These are phyloP conservation scores for Sinotaia quadrata DNA, from an alignment of 2,888 invertebrate species.

Conservation along the genomic window DNA sequence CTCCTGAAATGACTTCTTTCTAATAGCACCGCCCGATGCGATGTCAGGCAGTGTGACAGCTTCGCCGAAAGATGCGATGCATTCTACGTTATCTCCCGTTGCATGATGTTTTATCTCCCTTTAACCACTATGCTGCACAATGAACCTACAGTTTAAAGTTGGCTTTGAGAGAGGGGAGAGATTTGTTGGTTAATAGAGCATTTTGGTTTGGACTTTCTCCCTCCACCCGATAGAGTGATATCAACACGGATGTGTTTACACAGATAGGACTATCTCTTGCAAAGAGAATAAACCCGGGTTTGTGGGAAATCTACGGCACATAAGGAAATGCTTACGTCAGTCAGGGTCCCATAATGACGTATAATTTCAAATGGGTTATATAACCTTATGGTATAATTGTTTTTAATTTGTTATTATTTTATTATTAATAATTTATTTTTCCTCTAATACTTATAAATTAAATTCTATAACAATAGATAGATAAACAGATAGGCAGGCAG, in stretches of 20 bases:
- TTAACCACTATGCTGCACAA: slow-evolving; percentile 11
- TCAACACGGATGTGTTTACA: slow-evolving; percentile 1
- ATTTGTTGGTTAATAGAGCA: background rate
- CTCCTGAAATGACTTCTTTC: background rate
- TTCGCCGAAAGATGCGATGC: slow-evolving; percentile 19
- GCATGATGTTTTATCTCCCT: slow-evolving; percentile 24
- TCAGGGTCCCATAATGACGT: too few relatives aligned
- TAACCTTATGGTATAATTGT: too few relatives aligned
- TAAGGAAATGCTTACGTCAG: too few relatives aligned
- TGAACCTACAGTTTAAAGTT: background rate
- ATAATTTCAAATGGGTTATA: too few relatives aligned
- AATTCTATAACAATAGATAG: too few relatives aligned
- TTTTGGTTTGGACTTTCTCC: background rate
- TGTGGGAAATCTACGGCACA: too few relatives aligned
- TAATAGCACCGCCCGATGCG: background rate
- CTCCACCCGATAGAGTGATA: background rate
- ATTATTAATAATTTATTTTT: too few relatives aligned
- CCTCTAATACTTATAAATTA: too few relatives aligned
- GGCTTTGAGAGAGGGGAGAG: background rate
- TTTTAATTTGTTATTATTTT: too few relatives aligned
- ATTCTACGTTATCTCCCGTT: slow-evolving; percentile 17
- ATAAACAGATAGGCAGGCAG: too few relatives aligned
- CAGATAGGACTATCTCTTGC: too few relatives aligned
- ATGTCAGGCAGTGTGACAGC: background rate
- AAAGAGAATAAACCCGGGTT: too few relatives aligned